A percentile compares a stretch with the other conserved stretches of the same genome.
These are phyloP conservation scores for Isichthys henryi DNA, from an alignment of 2,113 vertebrate species.

Conservation along the genomic window DNA sequence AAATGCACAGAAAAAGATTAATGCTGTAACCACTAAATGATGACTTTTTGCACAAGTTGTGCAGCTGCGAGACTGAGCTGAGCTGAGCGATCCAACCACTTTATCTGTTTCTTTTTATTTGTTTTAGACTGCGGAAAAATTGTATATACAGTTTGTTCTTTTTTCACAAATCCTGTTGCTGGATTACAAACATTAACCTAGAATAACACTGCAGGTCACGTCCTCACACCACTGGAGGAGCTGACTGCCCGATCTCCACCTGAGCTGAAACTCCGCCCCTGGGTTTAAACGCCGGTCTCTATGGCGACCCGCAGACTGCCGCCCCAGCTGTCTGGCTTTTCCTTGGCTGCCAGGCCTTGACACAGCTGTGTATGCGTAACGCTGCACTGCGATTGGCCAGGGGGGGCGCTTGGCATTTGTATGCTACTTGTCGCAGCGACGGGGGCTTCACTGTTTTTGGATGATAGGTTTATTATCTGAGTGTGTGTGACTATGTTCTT, in stretches of 20 bases:
- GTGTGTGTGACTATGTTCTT: constrained; percentile 3
- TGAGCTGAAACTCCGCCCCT: neutral
- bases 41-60: neutral
- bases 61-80: neutral
- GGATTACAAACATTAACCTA: neutral
- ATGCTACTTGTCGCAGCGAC: constrained; percentile 21
- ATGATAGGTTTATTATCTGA: constrained; percentile 16
- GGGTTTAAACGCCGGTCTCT: neutral
- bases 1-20: neutral
- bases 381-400: constrained; percentile 36
- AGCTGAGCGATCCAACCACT: neutral
- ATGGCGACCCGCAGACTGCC: neutral
- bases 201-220: neutral
- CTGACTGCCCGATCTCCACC: no score
- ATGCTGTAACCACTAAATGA: neutral
- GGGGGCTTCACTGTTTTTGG: neutral
- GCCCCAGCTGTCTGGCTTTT: neutral
- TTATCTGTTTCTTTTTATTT: neutral
- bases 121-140: neutral
- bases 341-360: neutral
- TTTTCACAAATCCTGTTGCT: neutral
- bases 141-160: neutral
- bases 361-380: constrained; percentile 19
- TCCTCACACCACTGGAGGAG: neutral
- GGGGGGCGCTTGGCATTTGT: constrained; percentile 51